These are phyloP conservation scores for Actinopyga echinites DNA, from an alignment of 53 echinoderm and acorn worm genomes.

Conservation along the genomic window DNA sequence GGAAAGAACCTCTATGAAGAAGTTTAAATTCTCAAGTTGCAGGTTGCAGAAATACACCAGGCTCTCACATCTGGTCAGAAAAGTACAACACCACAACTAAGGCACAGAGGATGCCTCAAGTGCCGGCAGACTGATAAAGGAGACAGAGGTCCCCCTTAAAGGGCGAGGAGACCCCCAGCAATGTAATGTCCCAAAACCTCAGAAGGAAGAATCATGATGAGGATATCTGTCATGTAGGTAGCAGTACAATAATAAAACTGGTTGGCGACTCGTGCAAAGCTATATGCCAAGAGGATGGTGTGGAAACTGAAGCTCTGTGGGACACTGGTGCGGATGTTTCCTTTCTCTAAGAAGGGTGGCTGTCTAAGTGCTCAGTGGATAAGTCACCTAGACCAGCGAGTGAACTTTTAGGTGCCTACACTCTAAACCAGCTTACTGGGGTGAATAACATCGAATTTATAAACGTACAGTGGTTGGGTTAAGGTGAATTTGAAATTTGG, in stretches of 20 bases:
- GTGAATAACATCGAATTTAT: background rate
- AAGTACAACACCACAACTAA: background rate
- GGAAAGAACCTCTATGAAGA: background rate
- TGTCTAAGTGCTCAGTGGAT: background rate
- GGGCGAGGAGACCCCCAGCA: conserved; percentile 47
- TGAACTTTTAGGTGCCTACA: background rate
- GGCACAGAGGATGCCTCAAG: background rate
- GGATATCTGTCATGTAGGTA: background rate
- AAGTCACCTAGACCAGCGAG: background rate
- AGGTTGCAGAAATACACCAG: conserved; percentile 23
- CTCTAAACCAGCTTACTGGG: background rate
- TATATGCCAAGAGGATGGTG: conserved; percentile 14
- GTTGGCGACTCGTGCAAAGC: conserved; percentile 32
- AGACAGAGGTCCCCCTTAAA: conserved; percentile 25
- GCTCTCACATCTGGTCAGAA: background rate
- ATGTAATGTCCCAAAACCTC: background rate
- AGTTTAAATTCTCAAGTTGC: background rate
- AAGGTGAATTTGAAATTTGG: conserved; percentile 2
- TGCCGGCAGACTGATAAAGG: conserved; percentile 14
- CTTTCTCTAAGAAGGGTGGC: conserved; percentile 4
- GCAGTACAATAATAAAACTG: background rate
- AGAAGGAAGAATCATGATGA: background rate
- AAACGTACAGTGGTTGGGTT: conserved; percentile 29
- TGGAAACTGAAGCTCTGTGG: conserved; percentile 32
- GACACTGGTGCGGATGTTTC: conserved; percentile 46